Conservation (phyloP, 2,113 vertebrate genomes). For the Micronisus gabar region DNA sequence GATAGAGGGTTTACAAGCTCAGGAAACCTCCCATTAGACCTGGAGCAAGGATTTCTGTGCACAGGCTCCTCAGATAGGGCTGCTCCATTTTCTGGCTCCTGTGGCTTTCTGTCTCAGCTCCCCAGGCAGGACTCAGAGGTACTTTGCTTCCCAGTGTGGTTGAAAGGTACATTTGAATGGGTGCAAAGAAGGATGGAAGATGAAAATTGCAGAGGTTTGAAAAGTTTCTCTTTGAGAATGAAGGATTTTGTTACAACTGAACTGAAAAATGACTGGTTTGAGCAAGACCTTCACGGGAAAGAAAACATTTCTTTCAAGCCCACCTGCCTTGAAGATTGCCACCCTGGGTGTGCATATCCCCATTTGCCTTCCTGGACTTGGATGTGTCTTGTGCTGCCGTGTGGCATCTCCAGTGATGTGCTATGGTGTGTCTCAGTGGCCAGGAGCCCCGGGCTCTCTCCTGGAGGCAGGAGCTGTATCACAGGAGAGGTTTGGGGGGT, state of each 20-base stretch:
- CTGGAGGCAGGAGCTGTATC: neutral
- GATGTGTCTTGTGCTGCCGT: fast-evolving
- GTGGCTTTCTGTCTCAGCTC: neutral
- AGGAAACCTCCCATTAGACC: neutral
- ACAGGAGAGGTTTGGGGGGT: neutral
- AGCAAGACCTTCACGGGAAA: neutral
- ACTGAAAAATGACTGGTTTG: neutral
- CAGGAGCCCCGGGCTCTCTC: fast-evolving
- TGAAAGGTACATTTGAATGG: neutral
- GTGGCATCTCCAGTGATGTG: fast-evolving
- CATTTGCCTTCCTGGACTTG: neutral
- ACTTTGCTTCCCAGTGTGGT: neutral
- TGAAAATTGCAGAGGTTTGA: neutral
- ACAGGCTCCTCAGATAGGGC: neutral
- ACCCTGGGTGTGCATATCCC: fast-evolving
- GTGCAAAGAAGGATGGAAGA: neutral
- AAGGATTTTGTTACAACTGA: neutral
- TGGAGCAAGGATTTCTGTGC: neutral
- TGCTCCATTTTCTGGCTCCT: neutral
- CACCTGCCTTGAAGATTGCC: neutral
- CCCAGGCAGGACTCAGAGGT: neutral
- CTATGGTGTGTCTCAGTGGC: fast-evolving
- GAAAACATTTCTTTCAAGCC: neutral
- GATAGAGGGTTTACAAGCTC: neutral
- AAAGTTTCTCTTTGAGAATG: neutral